Percentiles rank a stretch among this genome's conserved stretches.
Evolutionary conservation across 2,888 invertebrate species (phyloP).

Genomic region (Ditula angustiorana): DNA sequence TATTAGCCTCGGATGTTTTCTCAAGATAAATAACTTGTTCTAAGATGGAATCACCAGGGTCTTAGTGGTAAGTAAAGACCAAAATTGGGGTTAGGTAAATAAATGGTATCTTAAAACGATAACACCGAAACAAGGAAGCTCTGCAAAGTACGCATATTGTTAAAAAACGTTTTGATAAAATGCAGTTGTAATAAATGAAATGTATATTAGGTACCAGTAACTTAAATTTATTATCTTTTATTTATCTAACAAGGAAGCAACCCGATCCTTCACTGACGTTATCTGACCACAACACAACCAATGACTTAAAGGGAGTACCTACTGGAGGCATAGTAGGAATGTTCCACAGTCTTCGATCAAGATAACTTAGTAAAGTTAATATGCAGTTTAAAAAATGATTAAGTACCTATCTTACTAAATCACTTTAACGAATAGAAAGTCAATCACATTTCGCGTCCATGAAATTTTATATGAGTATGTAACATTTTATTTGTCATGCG

Average conservation of each 20-base stretch:
- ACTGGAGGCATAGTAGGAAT: neutral
- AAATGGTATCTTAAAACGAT: constrained; percentile 20
- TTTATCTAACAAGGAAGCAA: constrained; percentile 13
- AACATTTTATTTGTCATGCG: neutral
- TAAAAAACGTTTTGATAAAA: neutral
- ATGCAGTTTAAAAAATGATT: neutral
- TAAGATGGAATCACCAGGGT: neutral
- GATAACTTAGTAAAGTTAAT: neutral
- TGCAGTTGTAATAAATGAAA: neutral
- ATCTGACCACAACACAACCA: constrained; percentile 23
- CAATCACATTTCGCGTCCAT: neutral
- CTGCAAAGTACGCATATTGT: neutral
- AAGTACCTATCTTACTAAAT: neutral
- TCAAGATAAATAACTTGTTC: neutral
- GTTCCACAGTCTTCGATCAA: neutral
- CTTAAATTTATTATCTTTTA: neutral
- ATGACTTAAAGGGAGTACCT: neutral
- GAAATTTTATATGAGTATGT: neutral
- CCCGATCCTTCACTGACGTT: constrained; percentile 11
- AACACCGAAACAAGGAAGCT: neutral
- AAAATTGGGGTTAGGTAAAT: constrained; percentile 25
- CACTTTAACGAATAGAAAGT: neutral
- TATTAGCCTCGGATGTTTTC: neutral
- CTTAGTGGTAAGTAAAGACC: neutral
- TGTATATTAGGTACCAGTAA: neutral